Percentiles rank a stretch among this genome's conserved stretches.
Conservation (phyloP, 2,113 vertebrate genomes). For the Pluvialis apricaria region DNA sequence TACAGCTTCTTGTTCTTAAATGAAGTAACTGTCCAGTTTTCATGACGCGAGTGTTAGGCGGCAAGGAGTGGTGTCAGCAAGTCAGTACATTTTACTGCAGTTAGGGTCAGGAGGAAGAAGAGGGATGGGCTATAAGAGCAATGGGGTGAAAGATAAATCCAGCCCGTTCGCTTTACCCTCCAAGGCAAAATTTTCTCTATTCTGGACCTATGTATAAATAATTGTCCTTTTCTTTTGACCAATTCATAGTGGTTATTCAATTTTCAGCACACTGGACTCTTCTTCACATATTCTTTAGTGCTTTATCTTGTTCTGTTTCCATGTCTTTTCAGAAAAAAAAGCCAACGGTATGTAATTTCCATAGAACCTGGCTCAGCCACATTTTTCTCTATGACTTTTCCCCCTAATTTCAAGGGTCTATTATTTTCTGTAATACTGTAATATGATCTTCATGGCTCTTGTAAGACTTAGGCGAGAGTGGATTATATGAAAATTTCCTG, state of each 20-base stretch:
- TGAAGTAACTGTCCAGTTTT: not conserved
- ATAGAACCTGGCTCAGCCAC: not conserved
- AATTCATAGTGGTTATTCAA: not conserved
- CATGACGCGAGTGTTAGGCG: not conserved
- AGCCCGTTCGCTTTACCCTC: not conserved
- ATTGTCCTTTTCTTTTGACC: not conserved
- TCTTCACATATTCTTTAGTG: not conserved
- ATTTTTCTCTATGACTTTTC: not conserved
- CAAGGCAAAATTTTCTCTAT: not conserved
- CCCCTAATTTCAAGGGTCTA: not conserved
- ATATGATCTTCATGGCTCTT: not conserved
- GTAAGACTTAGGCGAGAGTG: not conserved
- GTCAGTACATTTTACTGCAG: not conserved
- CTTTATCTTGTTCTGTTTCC: not conserved
- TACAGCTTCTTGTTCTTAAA: not conserved
- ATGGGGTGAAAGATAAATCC: not conserved
- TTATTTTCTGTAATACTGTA: not conserved
- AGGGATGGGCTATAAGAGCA: not conserved
- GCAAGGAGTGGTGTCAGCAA: not conserved
- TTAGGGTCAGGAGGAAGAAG: not conserved
- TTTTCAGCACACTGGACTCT: not conserved
- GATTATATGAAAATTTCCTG: conserved; percentile 1
- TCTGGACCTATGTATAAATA: not conserved
- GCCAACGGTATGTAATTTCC: not conserved
- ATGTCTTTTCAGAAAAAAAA: not conserved